A percentile compares a stretch with the other conserved stretches of the same genome.
Conservation (phyloP, 2,797 vertebrate species). For the Mus spretus region DNA sequence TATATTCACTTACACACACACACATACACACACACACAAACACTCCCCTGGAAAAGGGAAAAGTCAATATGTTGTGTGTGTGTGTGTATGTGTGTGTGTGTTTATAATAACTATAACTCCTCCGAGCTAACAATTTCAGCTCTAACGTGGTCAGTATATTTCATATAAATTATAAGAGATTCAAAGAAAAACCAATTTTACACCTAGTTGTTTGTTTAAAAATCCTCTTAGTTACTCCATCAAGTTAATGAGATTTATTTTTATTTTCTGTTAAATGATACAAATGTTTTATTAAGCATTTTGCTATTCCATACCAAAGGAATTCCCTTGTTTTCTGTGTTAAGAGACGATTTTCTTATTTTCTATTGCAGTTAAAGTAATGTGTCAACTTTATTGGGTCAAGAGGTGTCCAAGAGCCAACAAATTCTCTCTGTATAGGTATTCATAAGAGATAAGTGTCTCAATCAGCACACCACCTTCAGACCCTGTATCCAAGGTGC, state of each 20-base stretch:
- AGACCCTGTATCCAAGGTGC: background rate
- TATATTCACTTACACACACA: background rate
- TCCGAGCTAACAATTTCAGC: background rate
- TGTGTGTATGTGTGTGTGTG: too few species aligned
- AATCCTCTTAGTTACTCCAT: background rate
- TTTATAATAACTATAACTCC: background rate
- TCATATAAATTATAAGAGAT: background rate
- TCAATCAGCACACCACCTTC: background rate
- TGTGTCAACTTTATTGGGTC: background rate
- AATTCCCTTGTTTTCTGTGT: background rate
- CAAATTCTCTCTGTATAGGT: background rate
- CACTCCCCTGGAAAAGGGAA: background rate
- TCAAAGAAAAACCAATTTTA: background rate
- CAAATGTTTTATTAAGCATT: background rate
- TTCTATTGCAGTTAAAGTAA: background rate
- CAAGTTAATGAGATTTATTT: background rate
- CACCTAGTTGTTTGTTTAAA: background rate
- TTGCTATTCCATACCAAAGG: background rate
- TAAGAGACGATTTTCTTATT: background rate
- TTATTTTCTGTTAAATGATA: background rate
- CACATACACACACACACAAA: background rate
- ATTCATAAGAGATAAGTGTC: background rate
- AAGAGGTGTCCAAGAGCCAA: background rate
- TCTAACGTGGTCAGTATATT: background rate
- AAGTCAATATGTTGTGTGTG: background rate